Evolutionary conservation across 53 echinoderm and acorn worm genomes (phyloP).

Genomic region (Luidia sarsii): DNA sequence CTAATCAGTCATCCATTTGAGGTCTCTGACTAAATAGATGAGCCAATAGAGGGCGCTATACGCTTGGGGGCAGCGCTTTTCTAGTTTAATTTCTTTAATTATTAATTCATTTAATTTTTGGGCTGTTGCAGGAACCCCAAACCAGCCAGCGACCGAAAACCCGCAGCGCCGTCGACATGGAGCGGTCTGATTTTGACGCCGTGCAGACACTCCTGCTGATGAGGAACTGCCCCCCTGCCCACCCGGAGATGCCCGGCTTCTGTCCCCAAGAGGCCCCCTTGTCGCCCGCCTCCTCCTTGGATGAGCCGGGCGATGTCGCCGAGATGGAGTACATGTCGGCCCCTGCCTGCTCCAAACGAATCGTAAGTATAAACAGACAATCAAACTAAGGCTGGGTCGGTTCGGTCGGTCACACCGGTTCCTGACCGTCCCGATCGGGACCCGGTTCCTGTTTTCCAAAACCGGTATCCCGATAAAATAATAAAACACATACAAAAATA

Average conservation of each 20-base stretch:
- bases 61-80: no score
- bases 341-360: not conserved
- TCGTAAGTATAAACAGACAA: no score
- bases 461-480: no score
- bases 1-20: no score
- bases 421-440: no score
- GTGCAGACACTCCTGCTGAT: slow-evolving; percentile 89
- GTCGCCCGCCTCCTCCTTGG: slow-evolving; percentile 58
- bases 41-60: no score
- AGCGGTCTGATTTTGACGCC: slow-evolving; percentile 84
- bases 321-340: slow-evolving; percentile 39
- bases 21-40: no score
- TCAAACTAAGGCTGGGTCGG: no score
- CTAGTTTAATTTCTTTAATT: no score
- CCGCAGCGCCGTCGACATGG: slow-evolving; percentile 21
- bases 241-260: slow-evolving; percentile 11
- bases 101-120: no score
- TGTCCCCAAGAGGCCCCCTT: slow-evolving; percentile 28
- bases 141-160: not conserved
- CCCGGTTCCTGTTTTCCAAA: not conserved
- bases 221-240: slow-evolving; percentile 64
- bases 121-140: slow-evolving; percentile 21
- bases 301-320: slow-evolving; percentile 21
- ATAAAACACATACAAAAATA: no score
- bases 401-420: no score